Evolutionary conservation across 2,113 vertebrate species (phyloP).

Genomic region (Aix galericulata): DNA sequence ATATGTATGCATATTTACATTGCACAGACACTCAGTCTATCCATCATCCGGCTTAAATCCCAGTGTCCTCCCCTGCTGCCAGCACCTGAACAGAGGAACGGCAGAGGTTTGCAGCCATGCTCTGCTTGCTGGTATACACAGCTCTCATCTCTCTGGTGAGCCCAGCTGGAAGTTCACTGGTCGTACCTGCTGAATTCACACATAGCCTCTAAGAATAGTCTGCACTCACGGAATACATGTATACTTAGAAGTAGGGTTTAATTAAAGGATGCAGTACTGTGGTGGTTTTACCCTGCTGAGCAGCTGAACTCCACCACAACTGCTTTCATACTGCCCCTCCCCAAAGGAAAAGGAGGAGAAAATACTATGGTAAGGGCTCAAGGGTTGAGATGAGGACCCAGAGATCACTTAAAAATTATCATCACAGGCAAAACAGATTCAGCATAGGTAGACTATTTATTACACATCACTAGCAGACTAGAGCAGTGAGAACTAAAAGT

Average conservation of each 20-base stretch:
- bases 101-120: neutral
- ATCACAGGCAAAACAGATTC: too few species aligned
- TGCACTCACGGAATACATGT: neutral
- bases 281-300: too few species aligned
- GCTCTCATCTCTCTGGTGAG: neutral
- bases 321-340: too few species aligned
- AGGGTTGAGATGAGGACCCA: too few species aligned
- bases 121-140: neutral
- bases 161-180: neutral
- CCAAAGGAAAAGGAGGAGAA: too few species aligned
- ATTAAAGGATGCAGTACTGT: neutral
- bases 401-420: too few species aligned
- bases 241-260: neutral
- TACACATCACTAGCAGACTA: too few species aligned
- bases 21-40: neutral
- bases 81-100: neutral
- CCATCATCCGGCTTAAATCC: neutral
- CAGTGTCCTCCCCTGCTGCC: neutral
- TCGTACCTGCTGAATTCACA: neutral
- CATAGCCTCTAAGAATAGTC: neutral
- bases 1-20: accelerated
- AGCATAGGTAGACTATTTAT: too few species aligned
- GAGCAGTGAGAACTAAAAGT: too few species aligned
- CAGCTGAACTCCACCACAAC: too few species aligned
- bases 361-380: too few species aligned